Evolutionary conservation across 2,113 vertebrate species (phyloP).

Genomic region (Formicarius rufipectus): DNA sequence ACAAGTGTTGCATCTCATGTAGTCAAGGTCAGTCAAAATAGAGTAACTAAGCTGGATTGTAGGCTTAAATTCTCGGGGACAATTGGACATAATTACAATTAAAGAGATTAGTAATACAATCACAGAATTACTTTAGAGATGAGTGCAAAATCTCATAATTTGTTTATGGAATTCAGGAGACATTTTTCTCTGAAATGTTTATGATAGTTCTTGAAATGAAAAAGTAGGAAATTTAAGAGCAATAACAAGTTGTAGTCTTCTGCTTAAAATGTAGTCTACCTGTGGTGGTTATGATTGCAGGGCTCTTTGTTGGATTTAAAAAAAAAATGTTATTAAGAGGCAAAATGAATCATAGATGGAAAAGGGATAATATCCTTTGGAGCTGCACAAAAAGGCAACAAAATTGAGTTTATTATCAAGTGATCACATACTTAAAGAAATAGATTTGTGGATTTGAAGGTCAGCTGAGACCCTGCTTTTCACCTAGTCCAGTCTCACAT

Average conservation of each 20-base stretch:
- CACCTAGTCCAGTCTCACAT: background rate
- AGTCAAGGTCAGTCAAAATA: conserved; percentile 40
- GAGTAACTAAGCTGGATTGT: conserved; percentile 35
- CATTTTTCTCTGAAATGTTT: conserved; percentile 23
- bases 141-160: conserved; percentile 51
- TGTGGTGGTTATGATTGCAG: background rate
- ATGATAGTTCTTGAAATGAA: conserved; percentile 38
- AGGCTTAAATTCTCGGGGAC: conserved; percentile 37
- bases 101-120: conserved; percentile 44
- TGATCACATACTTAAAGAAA: background rate
- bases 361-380: background rate
- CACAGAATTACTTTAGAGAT: conserved; percentile 14
- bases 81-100: conserved; percentile 47
- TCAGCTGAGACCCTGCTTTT: background rate
- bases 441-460: background rate
- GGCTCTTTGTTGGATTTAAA: background rate
- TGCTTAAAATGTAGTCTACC: background rate
- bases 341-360: background rate
- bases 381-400: background rate
- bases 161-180: conserved; percentile 52
- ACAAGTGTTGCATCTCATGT: background rate
- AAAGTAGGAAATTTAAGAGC: background rate
- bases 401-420: background rate
- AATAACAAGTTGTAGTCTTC: background rate
- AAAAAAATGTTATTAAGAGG: background rate